Base-by-base conservation (phyloP, 2,113 vertebrate species). In the Sakesphorus luctuosus region DNA sequence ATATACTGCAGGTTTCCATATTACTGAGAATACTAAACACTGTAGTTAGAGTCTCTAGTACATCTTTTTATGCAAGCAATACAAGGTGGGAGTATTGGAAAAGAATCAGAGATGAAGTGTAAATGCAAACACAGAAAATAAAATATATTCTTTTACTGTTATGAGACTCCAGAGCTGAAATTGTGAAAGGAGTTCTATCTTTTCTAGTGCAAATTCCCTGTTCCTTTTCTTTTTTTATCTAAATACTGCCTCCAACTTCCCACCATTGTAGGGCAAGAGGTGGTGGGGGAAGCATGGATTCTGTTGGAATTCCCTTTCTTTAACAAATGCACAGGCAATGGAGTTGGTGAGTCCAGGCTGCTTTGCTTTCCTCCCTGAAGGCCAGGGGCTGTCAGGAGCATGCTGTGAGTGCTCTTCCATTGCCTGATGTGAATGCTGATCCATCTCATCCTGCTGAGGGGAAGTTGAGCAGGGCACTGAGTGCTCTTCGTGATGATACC, bases 1-100 rank as follows among this genome's bases (percentile, higher is more conserved):
- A 96, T 47, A 89, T 76, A 86, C 96, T 97, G 94, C 97, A 96
- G 94, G 63, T 94, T 97, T 97, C 96, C 76, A 91, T n/a, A n/a
- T n/a, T n/a, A n/a, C 86, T 96, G 93, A 77, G 96, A 96, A 89
- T 71, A 86, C 69, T 87, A 36, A 68, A 80, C 50, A 1, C 76
- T 80, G 40, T 21, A 82, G 63, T 10, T 16, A 4, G 49, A 80
- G 44, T 68, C 89, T 75, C 63, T 67, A 84, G 55, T 40, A 67
- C 43, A 87, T 93, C 73, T 87, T 89, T 93, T 89, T 75, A 74
- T 84, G 52, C n/a, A 78, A 93, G 61, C 49, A 49, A 5, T 52
- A 24, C 44, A 46, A 31, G 68, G 65, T 86, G 52, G 85, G 44
- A 90, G 28, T 33, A 24, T 8, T 80, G 72, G 68, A 79, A 80